Evolutionary conservation across 2,888 invertebrate species (phyloP), one percentile per base, ranked within the genome.

Genomic region (Siphlonurus alternatus): DNA sequence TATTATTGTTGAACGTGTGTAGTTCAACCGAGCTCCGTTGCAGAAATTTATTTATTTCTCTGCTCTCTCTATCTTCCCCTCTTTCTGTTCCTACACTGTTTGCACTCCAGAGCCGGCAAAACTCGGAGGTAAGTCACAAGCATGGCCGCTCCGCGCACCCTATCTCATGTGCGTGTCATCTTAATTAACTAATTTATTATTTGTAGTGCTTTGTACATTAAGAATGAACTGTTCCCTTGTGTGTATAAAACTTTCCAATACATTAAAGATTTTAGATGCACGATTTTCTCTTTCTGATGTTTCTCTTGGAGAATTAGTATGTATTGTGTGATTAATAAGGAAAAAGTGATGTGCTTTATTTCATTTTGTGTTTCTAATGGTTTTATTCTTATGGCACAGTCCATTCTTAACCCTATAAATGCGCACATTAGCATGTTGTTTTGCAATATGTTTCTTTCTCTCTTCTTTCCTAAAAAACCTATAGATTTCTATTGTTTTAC

Each of bases 11-110:
- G n/a, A n/a, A n/a, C n/a, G n/a, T n/a, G n/a, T n/a, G n/a, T n/a
- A n/a, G n/a, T n/a, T n/a, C n/a, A n/a, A n/a, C n/a, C n/a, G n/a
- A n/a, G n/a, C n/a, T n/a, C n/a, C n/a, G n/a, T n/a, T n/a, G n/a
- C n/a, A n/a, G 19, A 19, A 1, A 2, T 15, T 19, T n/a, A 25
- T 38, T 61, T 25, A 61, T 25, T 25, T 64, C 59, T 59, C 61
- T 64, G 15, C 23, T 38, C 59, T 15, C 61, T 61, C 25, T 19
- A 23, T 61, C 38, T 25, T 25, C 19, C 61, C 61, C 60, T 22
- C 7, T 19, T 24, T 3, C 25, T 25, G 18, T 61, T 61, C 61
- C 24, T 61, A n/a, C 19, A 7, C 61, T 25, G 19, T 25, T 2
- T 60, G 1, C n/a, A 19, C 22, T 1, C 2, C 59, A 2, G 20